A percentile compares a stretch with the other conserved stretches of the same genome.
Conservation (phyloP, 1,140 invertebrate species). For the Whitmania pigra region DNA sequence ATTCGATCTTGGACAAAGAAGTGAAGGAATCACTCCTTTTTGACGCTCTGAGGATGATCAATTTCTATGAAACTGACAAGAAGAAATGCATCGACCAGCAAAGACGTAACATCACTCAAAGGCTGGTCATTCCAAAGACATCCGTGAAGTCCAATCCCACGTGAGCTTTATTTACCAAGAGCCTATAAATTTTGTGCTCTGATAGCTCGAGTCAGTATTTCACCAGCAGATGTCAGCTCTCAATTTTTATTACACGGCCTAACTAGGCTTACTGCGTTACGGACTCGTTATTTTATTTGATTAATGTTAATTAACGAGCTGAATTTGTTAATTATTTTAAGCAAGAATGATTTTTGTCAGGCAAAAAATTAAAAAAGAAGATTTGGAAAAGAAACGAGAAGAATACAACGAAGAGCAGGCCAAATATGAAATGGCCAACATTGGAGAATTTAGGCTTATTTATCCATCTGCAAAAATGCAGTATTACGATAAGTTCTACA, state of each 20-base stretch:
- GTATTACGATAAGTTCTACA: constrained; percentile 13
- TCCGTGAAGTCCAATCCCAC: neutral
- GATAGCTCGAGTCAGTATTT: constrained; percentile 27
- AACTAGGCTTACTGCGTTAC: too few species aligned
- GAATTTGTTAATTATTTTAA: constrained; percentile 6
- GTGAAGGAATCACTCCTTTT: constrained; percentile 67
- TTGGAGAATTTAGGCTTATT: constrained; percentile 58
- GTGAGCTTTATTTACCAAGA: too few species aligned
- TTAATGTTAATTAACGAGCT: too few species aligned
- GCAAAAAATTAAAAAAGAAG: constrained; percentile 30
- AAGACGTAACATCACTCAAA: constrained; percentile 39
- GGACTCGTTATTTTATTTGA: too few species aligned
- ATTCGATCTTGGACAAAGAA: constrained; percentile 65
- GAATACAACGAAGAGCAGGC: constrained; percentile 50
- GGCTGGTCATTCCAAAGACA: constrained; percentile 29
- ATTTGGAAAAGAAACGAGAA: constrained; percentile 36
- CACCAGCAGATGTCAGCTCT: too few species aligned
- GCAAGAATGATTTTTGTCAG: neutral
- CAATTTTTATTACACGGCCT: too few species aligned
- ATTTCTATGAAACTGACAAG: constrained; percentile 65
- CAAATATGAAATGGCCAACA: constrained; percentile 61
- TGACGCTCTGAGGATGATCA: constrained; percentile 69
- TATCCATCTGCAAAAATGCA: constrained; percentile 42
- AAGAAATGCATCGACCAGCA: constrained; percentile 54
- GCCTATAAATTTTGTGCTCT: constrained; percentile 33